phyloP scores from a whole-genome alignment of 2,888 invertebrate species.

The Agrotis segetum region DNA sequence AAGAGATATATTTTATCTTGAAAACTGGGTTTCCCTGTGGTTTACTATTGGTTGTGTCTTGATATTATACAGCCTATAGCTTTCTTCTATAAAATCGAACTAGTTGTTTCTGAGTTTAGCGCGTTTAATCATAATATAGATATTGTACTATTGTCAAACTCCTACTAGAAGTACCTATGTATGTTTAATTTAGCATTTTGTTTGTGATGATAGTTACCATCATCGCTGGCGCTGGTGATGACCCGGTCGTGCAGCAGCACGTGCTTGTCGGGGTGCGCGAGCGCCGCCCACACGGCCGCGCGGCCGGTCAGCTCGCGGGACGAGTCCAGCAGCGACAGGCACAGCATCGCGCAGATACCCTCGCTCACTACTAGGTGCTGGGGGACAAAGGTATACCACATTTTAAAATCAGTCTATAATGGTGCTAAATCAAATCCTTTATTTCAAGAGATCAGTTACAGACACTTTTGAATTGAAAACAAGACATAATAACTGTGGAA shows the following conservation, averaged over 20 bases:
- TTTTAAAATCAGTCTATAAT: not conserved
- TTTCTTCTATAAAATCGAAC: too few species aligned
- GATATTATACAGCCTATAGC: too few species aligned
- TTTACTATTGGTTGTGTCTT: too few species aligned
- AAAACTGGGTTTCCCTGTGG: too few species aligned
- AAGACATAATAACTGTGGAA: too few species aligned
- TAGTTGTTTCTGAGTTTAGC: too few species aligned
- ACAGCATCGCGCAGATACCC: constrained; percentile 82
- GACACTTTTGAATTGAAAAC: too few species aligned
- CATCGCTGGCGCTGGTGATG: constrained; percentile 93
- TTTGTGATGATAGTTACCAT: constrained; percentile 84
- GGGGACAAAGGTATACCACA: not conserved
- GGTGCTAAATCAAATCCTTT: too few species aligned
- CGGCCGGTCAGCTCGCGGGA: constrained; percentile 68
- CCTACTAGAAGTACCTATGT: too few species aligned
- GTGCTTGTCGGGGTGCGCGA: constrained; percentile 95
- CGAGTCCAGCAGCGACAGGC: constrained; percentile 76
- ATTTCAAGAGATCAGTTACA: too few species aligned
- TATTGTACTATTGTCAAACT: too few species aligned
- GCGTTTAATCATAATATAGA: too few species aligned
- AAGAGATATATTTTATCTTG: not conserved
- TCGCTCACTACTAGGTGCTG: constrained; percentile 83
- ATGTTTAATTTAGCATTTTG: not conserved
- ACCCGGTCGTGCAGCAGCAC: constrained; percentile 96
- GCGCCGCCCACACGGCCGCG: constrained; percentile 92